Evolutionary conservation across 2,888 invertebrate species (phyloP).

Genomic region (Endotricha flammealis): DNA sequence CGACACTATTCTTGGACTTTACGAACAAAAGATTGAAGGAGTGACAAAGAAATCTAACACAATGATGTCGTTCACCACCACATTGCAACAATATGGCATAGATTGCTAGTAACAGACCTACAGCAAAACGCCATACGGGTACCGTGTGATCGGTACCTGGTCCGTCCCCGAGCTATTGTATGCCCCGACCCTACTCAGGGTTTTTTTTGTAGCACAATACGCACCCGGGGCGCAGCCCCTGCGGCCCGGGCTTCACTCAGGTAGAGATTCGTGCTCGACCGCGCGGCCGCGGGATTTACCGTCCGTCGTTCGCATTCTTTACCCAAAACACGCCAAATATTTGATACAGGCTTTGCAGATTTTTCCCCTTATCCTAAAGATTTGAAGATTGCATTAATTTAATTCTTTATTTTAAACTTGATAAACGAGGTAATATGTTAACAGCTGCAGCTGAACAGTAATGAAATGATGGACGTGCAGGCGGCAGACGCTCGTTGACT

Average conservation of each 20-base stretch:
- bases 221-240: conserved; percentile 56
- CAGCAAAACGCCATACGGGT: conserved; percentile 28
- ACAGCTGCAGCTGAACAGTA: conserved; percentile 41
- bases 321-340: conserved; percentile 25
- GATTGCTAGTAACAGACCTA: conserved; percentile 2
- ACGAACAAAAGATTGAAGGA: neutral
- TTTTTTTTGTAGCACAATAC: conserved; percentile 65
- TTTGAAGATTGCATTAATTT: conserved; percentile 8
- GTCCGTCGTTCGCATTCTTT: conserved; percentile 39
- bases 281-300: conserved; percentile 50
- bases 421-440: conserved; percentile 40
- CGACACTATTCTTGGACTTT: too few species aligned
- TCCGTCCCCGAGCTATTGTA: conserved; percentile 44
- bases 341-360: conserved; percentile 9
- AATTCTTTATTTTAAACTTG: conserved; percentile 31
- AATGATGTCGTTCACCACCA: conserved; percentile 2
- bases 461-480: conserved; percentile 40
- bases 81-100: conserved; percentile 2
- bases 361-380: conserved; percentile 6
- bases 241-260: conserved; percentile 45
- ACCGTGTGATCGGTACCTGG: conserved; percentile 33
- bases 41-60: neutral
- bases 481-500: conserved; percentile 32
- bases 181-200: conserved; percentile 61
- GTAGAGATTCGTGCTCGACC: conserved; percentile 53